These are phyloP conservation scores for Onychorhynchus coronatus DNA, from an alignment of 2,113 vertebrate genomes.

Conservation along the genomic window DNA sequence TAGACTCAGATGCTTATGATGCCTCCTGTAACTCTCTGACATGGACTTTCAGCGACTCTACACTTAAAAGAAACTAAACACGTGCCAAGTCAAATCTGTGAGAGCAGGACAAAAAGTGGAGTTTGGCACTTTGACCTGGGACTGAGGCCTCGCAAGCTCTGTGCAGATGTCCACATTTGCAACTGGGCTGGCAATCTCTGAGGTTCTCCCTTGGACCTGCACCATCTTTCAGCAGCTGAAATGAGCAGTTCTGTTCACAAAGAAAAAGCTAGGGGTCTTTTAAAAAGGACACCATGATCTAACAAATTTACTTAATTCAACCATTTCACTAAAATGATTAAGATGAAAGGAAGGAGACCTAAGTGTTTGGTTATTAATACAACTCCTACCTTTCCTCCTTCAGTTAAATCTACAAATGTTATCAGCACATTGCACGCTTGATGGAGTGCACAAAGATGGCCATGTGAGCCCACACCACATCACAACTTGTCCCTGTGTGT, in stretches of 20 bases:
- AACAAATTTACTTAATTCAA: background rate
- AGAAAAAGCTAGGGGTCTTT: background rate
- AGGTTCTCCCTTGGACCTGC: background rate
- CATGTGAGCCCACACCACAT: background rate
- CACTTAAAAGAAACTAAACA: background rate
- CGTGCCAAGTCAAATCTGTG: background rate
- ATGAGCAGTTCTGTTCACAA: background rate
- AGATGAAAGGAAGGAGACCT: background rate
- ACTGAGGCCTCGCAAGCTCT: accelerated
- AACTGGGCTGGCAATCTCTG: background rate
- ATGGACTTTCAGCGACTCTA: background rate
- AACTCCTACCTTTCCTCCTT: background rate
- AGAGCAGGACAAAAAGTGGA: background rate
- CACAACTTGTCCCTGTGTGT: background rate
- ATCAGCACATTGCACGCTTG: background rate
- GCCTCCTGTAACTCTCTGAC: background rate
- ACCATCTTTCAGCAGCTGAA: background rate
- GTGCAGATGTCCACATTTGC: background rate
- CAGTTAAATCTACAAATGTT: background rate
- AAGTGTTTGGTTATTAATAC: background rate
- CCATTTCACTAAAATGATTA: background rate
- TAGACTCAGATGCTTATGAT: background rate
- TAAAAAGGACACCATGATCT: background rate
- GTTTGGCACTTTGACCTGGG: background rate
- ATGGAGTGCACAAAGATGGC: background rate